Conservation (phyloP, 2,113 vertebrate genomes). For the Callopanchax toddi region DNA sequence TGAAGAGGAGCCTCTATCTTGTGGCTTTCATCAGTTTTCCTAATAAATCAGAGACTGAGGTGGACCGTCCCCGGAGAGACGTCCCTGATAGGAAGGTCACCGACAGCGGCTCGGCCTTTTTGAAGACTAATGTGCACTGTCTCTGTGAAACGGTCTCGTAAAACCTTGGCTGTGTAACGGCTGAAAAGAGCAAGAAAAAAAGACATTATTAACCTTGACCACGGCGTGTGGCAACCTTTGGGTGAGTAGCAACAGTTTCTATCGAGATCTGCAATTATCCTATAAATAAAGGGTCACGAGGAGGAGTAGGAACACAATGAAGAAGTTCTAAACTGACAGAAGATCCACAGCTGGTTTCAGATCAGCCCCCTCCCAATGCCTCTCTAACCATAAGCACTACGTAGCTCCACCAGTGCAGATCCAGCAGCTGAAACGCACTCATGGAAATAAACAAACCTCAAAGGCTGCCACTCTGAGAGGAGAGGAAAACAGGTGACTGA, state of each 20-base stretch:
- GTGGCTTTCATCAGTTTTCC: conserved; percentile 32
- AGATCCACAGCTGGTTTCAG: conserved; percentile 10
- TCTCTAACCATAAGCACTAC: conserved; percentile 49
- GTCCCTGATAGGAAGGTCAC: conserved; percentile 30
- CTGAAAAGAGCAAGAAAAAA: conserved; percentile 8
- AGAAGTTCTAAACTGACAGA: no score
- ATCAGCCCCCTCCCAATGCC: conserved; percentile 42
- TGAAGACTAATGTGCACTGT: conserved; percentile 23
- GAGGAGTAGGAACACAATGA: no score
- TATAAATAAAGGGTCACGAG: no score
- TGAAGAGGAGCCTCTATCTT: conserved; percentile 39
- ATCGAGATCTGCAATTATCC: conserved; percentile 39
- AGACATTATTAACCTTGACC: conserved; percentile 42
- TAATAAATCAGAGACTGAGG: conserved; percentile 50
- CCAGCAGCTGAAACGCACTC: conserved; percentile 47
- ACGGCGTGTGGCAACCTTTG: conserved; percentile 27
- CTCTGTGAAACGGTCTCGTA: conserved; percentile 15
- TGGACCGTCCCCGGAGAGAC: conserved; percentile 31
- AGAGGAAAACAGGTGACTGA: conserved; percentile 29
- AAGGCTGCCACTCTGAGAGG: conserved; percentile 41
- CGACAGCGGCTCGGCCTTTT: conserved; percentile 33
- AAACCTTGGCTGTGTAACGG: conserved; percentile 28
- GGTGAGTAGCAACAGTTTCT: conserved; percentile 26
- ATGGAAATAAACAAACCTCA: conserved; percentile 66
- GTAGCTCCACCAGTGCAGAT: conserved; percentile 42